Conservation (phyloP, 2,113 vertebrate species). For the Cettia cetti region DNA sequence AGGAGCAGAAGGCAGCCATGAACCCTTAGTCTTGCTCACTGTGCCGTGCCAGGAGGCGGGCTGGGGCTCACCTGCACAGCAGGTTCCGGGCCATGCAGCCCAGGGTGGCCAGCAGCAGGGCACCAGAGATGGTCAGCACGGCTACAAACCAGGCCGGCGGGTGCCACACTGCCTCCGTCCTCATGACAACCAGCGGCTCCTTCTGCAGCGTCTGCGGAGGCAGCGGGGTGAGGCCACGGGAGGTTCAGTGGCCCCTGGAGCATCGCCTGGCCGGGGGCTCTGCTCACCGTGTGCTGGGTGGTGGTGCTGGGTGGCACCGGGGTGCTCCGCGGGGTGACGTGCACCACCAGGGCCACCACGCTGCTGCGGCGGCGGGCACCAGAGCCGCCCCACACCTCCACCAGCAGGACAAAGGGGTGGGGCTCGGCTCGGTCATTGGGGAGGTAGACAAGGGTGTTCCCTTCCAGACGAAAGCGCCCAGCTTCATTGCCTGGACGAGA, state of each 20-base stretch:
- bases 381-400: slow-evolving; percentile 36
- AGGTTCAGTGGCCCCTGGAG: fast-evolving
- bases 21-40: not conserved
- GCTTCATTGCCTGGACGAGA: slow-evolving; percentile 65
- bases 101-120: slow-evolving; percentile 57
- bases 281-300: slow-evolving; percentile 48
- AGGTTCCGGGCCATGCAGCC: slow-evolving; percentile 1
- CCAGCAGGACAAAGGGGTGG: slow-evolving; percentile 55
- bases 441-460: slow-evolving; percentile 11
- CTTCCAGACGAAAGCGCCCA: slow-evolving; percentile 56
- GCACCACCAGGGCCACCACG: slow-evolving; percentile 62
- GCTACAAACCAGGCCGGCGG: slow-evolving; percentile 75
- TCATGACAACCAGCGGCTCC: slow-evolving; percentile 36
- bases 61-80: slow-evolving; percentile 44
- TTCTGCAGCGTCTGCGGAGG: not conserved
- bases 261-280: fast-evolving
- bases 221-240: fast-evolving
- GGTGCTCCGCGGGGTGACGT: slow-evolving; percentile 50
- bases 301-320: slow-evolving; percentile 7
- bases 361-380: slow-evolving; percentile 31
- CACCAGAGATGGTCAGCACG: slow-evolving; percentile 57
- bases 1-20: not conserved
- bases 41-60: fast-evolving
- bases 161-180: slow-evolving; percentile 45
- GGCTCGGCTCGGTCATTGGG: not conserved